Evolutionary conservation across 2,113 vertebrate genomes (phyloP), one percentile per base, ranked within the genome.

Genomic region (Dipodomys ordii): DNA sequence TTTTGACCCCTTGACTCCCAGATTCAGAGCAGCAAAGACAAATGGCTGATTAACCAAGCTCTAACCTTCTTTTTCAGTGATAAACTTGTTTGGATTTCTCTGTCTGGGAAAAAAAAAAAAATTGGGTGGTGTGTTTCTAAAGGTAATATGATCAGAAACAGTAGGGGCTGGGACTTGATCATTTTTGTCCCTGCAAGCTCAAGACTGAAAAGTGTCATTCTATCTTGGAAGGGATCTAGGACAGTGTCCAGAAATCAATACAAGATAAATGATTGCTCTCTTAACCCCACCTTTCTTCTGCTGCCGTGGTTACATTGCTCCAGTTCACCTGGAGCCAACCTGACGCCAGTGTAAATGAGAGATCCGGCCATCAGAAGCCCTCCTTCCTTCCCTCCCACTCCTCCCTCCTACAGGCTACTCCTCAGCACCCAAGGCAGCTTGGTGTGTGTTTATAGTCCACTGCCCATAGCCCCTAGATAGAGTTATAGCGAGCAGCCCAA

Each of bases 161-260:
- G 90, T 81, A 83, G 60, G 83, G 30, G 27, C 94, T 80, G 88
- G 95, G 93, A 91, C 95, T 95, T 76, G 92, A 95, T 96, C 96
- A 73, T 96, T 98, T 97, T 97, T 97, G 93, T 97, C 95, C 97
- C 97, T 93, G 89, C 90, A 1, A 84, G 95, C 97, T 96, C 96
- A 97, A 96, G 98, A 46, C 97, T 87, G 89, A 97, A 96, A 98
- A 96, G 97, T 95, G 98, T 97, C 97, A 96, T 98, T 98, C 97
- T 98, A 97, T 98, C 98, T 98, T 91, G 97, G 97, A 97, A 95
- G 94, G 97, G 96, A 98, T 98, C 98, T 98, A 96, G 98, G 98
- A 98, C 97, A 91, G 97, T 97, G 98, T 98, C 98, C 98, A 98
- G 98, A 98, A 98, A 98, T 98, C 98, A 98, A 98, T 98, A 98